Evolutionary conservation across 92 coral and sea anemone genomes (phyloP).

Genomic region (Porites rus): DNA sequence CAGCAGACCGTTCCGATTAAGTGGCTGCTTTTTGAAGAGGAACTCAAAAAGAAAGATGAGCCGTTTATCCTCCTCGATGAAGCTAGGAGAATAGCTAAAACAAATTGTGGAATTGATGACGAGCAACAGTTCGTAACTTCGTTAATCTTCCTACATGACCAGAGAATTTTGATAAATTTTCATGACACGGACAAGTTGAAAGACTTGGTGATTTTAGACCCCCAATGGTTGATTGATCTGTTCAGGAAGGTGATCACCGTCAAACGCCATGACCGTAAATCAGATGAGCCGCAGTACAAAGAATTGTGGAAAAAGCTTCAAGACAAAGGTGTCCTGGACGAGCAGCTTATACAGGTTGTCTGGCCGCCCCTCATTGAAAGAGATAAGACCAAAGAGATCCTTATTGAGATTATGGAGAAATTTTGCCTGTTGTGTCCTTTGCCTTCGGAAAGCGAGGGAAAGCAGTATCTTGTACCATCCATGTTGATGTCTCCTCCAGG

Average conservation of each 20-base stretch:
- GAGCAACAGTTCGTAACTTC: neutral
- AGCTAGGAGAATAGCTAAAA: conserved; percentile 42
- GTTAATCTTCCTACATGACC: conserved; percentile 61
- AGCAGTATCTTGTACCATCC: conserved; percentile 49
- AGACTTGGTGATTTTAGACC: conserved; percentile 47
- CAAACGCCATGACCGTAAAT: conserved; percentile 5
- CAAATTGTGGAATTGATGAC: neutral
- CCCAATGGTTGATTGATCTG: conserved; percentile 65
- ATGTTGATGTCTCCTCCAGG: conserved; percentile 34
- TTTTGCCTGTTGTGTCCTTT: conserved; percentile 35
- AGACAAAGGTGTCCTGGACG: conserved; percentile 37
- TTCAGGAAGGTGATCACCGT: conserved; percentile 63
- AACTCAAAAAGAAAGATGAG: neutral
- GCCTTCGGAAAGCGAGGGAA: neutral
- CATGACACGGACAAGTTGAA: conserved; percentile 18
- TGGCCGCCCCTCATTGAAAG: conserved; percentile 5
- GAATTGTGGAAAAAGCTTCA: conserved; percentile 40
- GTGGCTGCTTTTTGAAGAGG: conserved; percentile 54
- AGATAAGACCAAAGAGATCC: conserved; percentile 7
- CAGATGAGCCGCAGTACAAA: neutral
- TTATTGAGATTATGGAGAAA: conserved; percentile 43
- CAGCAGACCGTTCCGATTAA: conserved; percentile 28
- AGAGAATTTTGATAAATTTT: conserved; percentile 53
- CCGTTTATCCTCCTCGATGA: conserved; percentile 29
- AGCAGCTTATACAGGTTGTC: conserved; percentile 5